phyloP scores from a whole-genome alignment of 2,888 invertebrate genomes.

The Nemoura dubitans region DNA sequence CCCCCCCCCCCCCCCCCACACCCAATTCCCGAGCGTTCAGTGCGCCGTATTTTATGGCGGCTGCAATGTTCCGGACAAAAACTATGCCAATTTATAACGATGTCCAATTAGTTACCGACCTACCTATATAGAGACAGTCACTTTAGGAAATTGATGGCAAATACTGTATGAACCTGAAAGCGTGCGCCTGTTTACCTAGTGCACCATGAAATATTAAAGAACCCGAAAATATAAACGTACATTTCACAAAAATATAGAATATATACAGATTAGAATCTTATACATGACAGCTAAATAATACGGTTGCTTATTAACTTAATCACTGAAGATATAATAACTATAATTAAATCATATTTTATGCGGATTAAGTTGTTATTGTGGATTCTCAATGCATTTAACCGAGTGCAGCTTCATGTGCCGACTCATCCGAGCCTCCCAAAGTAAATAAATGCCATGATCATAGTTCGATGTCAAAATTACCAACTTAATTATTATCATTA shows the following conservation, averaged over 20 bases:
- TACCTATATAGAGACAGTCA: not conserved
- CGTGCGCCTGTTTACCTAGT: not conserved
- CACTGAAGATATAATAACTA: not conserved
- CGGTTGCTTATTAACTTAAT: not conserved
- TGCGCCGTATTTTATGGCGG: not conserved
- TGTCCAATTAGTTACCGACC: not conserved
- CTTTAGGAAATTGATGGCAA: not conserved
- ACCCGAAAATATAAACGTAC: not conserved
- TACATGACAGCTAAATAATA: not conserved
- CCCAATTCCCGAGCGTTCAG: not conserved
- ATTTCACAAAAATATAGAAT: not conserved
- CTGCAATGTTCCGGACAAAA: not conserved
- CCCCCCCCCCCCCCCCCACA: not conserved
- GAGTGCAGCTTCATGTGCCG: not conserved
- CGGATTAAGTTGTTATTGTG: not conserved
- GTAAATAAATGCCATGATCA: not conserved
- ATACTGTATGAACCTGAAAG: not conserved
- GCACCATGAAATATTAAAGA: conserved; percentile 9
- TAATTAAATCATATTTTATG: conserved; percentile 7
- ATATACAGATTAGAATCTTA: not conserved
- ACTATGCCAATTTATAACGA: not conserved
- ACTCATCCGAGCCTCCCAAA: not conserved
- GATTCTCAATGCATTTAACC: not conserved
- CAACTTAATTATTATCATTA: not conserved
- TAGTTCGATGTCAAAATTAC: not conserved